A percentile compares a stretch with the other conserved stretches of the same genome.
Conservation (phyloP, 2,888 invertebrate genomes). For the Coenonympha arcania region DNA sequence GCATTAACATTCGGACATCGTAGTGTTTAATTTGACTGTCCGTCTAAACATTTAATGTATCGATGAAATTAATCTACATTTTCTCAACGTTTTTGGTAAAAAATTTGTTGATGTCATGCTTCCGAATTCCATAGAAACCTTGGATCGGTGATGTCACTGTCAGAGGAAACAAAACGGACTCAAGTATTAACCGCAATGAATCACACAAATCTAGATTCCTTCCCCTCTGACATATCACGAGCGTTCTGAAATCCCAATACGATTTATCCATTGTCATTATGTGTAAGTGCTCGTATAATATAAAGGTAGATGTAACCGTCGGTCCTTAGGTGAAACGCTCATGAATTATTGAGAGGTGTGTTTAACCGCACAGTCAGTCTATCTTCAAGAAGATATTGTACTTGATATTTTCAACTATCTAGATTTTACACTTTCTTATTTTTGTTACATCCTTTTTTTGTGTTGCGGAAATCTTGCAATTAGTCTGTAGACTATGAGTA, state of each 20-base stretch:
- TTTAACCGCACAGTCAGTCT: conserved; percentile 44
- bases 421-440: too few relatives aligned
- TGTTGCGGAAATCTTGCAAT: not conserved
- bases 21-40: too few relatives aligned
- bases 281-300: conserved; percentile 6
- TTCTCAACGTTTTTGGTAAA: too few relatives aligned
- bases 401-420: not conserved
- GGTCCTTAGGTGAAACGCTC: conserved; percentile 51
- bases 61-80: too few relatives aligned
- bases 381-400: conserved; percentile 29
- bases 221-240: conserved; percentile 53
- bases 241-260: conserved; percentile 39
- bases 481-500: not conserved
- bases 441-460: not conserved
- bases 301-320: conserved; percentile 6
- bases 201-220: conserved; percentile 46
- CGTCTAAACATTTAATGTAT: too few relatives aligned
- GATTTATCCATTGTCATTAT: conserved; percentile 54
- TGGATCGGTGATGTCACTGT: conserved; percentile 16
- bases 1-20: too few relatives aligned
- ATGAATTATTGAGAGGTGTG: conserved; percentile 62
- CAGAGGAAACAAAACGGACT: conserved; percentile 19
- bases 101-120: not conserved
- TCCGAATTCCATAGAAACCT: conserved; percentile 11
- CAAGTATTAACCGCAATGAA: conserved; percentile 33